Conservation (phyloP, 2,113 vertebrate species). For the Tachuris rubrigastra region DNA sequence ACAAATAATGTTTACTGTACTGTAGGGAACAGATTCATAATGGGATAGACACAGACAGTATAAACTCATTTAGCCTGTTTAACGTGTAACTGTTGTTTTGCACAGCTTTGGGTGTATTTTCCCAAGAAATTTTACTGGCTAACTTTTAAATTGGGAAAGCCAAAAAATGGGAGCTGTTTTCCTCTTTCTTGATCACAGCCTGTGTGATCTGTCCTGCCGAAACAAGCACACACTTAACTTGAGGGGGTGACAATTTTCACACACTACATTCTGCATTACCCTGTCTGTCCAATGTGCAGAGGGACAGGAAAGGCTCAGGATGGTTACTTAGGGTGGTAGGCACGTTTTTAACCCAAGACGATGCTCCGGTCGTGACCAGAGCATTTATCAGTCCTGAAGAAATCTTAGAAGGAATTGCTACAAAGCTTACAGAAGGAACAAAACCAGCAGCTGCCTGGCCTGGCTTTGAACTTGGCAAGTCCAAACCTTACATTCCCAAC, state of each 20-base stretch:
- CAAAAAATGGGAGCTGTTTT: neutral
- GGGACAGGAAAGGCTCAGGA: neutral
- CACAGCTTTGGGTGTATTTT: neutral
- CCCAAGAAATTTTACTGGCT: neutral
- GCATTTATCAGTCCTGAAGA: neutral
- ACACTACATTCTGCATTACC: rapidly evolving
- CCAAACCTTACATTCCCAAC: neutral
- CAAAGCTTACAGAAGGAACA: neutral
- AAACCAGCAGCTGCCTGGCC: neutral
- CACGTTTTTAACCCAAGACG: neutral
- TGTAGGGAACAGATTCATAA: neutral
- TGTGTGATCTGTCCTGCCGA: neutral
- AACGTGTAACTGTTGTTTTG: neutral
- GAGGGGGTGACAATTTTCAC: neutral
- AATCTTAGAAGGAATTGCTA: neutral
- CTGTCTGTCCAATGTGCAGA: neutral
- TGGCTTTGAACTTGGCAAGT: constrained; percentile 1
- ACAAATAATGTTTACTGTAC: neutral
- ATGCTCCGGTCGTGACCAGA: neutral
- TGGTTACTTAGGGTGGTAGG: neutral
- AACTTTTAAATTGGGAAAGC: neutral
- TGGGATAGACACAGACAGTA: neutral
- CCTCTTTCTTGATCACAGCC: neutral
- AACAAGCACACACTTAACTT: neutral
- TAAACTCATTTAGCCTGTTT: neutral